A percentile compares a stretch with the other conserved stretches of the same genome.
phyloP scores from a whole-genome alignment of 2,888 invertebrate genomes.

The Caenorhabditis macrosperma region DNA sequence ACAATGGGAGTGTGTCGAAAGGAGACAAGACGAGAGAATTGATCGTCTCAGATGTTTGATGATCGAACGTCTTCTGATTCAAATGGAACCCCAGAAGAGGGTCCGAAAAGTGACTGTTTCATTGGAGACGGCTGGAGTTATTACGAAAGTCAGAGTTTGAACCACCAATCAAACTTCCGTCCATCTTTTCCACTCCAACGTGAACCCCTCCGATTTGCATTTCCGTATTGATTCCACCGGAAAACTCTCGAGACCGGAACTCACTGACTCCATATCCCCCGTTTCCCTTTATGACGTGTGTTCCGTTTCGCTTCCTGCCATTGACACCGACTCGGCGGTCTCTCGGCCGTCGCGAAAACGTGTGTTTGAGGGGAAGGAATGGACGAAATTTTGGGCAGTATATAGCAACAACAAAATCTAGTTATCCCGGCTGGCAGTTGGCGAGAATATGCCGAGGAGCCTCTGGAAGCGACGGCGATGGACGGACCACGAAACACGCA shows the following conservation, averaged over 20 bases:
- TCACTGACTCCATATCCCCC: background rate
- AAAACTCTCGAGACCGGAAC: too few species aligned
- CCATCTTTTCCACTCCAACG: background rate
- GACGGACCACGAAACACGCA: background rate
- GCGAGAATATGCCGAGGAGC: slow-evolving; percentile 20
- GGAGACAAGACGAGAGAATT: slow-evolving; percentile 22
- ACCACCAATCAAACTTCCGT: background rate
- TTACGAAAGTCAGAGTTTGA: too few species aligned
- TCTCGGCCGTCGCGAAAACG: too few species aligned
- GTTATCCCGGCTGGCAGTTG: slow-evolving; percentile 36
- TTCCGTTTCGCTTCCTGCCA: slow-evolving; percentile 27
- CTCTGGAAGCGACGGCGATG: slow-evolving; percentile 8
- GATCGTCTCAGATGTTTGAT: too few species aligned
- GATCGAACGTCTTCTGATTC: too few species aligned
- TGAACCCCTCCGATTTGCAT: background rate
- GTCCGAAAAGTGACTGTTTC: too few species aligned
- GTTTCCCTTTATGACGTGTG: slow-evolving; percentile 7
- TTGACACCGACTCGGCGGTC: slow-evolving; percentile 19
- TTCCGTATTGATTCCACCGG: slow-evolving; percentile 17
- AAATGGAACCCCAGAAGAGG: too few species aligned
- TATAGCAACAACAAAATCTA: slow-evolving; percentile 54
- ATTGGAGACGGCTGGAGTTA: too few species aligned
- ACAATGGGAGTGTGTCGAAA: slow-evolving; percentile 20
- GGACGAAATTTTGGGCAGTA: slow-evolving; percentile 29
- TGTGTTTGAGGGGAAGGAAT: slow-evolving; percentile 38